These are phyloP conservation scores for Drosophila auraria DNA, from an alignment of 1,140 invertebrate species.

Conservation along the genomic window DNA sequence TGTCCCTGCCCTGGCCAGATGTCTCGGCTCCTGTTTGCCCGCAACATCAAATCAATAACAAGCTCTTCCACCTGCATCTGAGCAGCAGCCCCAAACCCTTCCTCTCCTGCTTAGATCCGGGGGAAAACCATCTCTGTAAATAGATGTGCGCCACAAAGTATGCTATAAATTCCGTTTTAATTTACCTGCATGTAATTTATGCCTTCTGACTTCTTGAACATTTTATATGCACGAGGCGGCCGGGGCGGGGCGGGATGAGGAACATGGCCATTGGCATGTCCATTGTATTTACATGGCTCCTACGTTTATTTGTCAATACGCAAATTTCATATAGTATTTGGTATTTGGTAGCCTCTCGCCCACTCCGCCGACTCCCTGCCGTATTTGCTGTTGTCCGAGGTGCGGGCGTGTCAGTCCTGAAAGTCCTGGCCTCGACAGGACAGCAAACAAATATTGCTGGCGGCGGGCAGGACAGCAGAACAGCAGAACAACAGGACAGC, in stretches of 20 bases:
- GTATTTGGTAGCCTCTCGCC: conserved; percentile 43
- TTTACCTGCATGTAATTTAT: conserved; percentile 84
- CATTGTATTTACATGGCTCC: conserved; percentile 79
- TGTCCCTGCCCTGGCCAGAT: conserved; percentile 45
- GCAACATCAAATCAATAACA: conserved; percentile 52
- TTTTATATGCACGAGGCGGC: conserved; percentile 45
- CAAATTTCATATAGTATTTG: conserved; percentile 82
- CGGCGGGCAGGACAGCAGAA: conserved; percentile 45
- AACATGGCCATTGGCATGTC: conserved; percentile 79
- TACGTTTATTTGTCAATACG: conserved; percentile 83
- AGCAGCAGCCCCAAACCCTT: background rate
- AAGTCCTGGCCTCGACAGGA: conserved; percentile 64
- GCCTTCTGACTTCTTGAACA: conserved; percentile 79
- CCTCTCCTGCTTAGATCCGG: background rate
- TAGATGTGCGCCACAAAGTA: conserved; percentile 80
- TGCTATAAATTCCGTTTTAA: conserved; percentile 83
- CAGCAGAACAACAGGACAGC: conserved; percentile 56
- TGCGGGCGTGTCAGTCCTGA: conserved; percentile 39
- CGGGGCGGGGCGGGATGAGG: conserved; percentile 8
- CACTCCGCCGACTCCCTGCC: conserved; percentile 5
- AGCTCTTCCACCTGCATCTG: conserved; percentile 29
- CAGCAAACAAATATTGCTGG: conserved; percentile 80
- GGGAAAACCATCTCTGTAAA: conserved; percentile 51
- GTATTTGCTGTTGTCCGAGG: background rate
- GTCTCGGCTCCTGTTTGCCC: conserved; percentile 39